phyloP scores from a whole-genome alignment of 1,140 invertebrate species.

The Drosophila azteca region DNA sequence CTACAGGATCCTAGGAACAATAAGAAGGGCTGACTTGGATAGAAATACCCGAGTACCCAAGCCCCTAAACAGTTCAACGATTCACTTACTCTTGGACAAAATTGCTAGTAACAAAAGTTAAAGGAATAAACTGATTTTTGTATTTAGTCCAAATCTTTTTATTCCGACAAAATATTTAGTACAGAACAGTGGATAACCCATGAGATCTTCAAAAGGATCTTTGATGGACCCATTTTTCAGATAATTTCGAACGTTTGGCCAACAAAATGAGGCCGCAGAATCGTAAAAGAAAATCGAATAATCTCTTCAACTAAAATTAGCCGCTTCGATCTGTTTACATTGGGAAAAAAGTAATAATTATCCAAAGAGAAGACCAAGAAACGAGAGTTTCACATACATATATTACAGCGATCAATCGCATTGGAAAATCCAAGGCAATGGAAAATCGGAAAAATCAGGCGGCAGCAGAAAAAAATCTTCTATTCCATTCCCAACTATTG shows the following conservation, averaged over 20 bases:
- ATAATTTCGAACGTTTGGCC: conserved; percentile 27
- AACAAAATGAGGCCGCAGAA: conserved; percentile 46
- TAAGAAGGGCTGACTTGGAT: too few species aligned
- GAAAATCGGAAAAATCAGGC: conserved; percentile 31
- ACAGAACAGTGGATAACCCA: too few species aligned
- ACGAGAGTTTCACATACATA: conserved; percentile 17
- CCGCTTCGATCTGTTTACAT: conserved; percentile 54
- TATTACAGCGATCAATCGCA: conserved; percentile 28
- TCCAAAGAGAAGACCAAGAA: conserved; percentile 17
- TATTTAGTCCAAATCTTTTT: too few species aligned
- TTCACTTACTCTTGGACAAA: too few species aligned
- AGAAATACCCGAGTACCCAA: too few species aligned
- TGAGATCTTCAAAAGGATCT: too few species aligned
- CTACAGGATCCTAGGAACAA: not conserved
- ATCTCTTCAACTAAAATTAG: conserved; percentile 67
- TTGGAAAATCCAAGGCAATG: conserved; percentile 26
- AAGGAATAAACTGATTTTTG: too few species aligned
- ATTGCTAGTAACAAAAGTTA: too few species aligned
- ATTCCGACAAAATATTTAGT: too few species aligned
- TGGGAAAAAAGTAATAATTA: conserved; percentile 68
- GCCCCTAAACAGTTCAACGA: too few species aligned
- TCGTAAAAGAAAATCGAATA: conserved; percentile 37
- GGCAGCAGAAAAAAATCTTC: conserved; percentile 38
- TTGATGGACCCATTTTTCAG: conserved; percentile 11
- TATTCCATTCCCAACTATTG: conserved; percentile 39